Evolutionary conservation across 1,140 invertebrate species (phyloP), one percentile per base, ranked within the genome.

Genomic region (Triops cancriformis): DNA sequence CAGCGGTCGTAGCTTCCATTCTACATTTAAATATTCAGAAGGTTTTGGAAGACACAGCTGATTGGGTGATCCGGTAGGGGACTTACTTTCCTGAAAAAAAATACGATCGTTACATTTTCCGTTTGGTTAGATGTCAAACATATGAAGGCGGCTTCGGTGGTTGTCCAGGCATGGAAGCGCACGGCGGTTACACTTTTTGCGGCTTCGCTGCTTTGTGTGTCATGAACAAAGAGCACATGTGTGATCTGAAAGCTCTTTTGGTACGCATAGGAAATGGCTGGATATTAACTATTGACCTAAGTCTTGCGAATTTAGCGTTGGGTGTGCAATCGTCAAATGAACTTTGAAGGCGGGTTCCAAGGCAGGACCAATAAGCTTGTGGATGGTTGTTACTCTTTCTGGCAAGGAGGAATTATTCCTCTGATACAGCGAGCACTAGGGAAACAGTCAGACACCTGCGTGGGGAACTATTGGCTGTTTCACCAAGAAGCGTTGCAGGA

Each of bases 91-190:
- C 37, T 5, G 5, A 75, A 76, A 76, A 80, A 77, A 31, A 82
- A 82, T 79, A 80, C 83, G 74, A 2, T 74, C 37, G 72, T 79
- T 3, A 79, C 31, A 51, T 72, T 11, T 78, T 27, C 1, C 43
- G 12, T 28, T 78, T 72, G 6, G 10, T 45, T 79, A 91, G 91
- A 79, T 98, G 96, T 87, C 96, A 98, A 85, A 98, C 96, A 0
- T 99, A 98, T 87, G 98, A 99, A 87, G 98, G 98, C 74, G 98
- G 98, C 0, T 99, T 99, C 88, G 93, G 92, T 75, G 97, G 96
- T 0, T 91, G 88, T 82, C 97, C 97, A 26, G 95, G 94, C 14
- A 91, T 96, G 88, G 98, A 99, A 86, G 98, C 98, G 26, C 98
- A 99, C 87, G 98, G 98, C 6, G 98, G 98, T 26, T 99, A 99